Base-by-base conservation (phyloP, 2,888 invertebrate species). In the Drosophila pseudotalamancana region DNA sequence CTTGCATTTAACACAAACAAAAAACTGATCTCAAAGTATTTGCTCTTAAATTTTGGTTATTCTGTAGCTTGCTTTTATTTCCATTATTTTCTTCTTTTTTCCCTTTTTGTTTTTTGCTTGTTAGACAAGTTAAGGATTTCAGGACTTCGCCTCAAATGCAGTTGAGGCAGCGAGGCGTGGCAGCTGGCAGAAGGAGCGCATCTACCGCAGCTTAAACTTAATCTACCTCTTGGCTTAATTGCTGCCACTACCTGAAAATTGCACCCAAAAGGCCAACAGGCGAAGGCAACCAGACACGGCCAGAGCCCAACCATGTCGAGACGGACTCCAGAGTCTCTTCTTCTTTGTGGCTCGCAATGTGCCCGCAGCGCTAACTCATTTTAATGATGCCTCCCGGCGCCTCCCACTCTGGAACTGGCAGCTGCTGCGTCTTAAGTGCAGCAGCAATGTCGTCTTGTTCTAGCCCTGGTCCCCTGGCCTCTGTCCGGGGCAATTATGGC, bases 171-270 rank as follows among this genome's bases (percentile, higher is more conserved):
- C 25, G 51, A 31, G 42, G 43, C 25, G 32, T 31, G 37, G 43
- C 12, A 27, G 27, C 40, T 46, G 39, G 37, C 59, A 40, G 50
- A 43, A 55, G 57, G 32, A 53, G 67, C 64, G 60, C 84, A 72
- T 46, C 69, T 53, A 62, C 39, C 61, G 51, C 61, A 71, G 77
- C 83, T 87, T 85, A 79, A 72, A 75, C 84, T 79, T 86, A 87
- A 84, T 83, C 88, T 80, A 79, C 78, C 80, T 79, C 68, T 67
- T 73, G 77, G 75, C 85, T 88, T 89, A 89, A 89, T 89, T 89
- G 90, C 89, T 78, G 83, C 77, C 89, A 81, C 81, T 88, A 82
- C 83, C 76, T 72, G 79, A 63, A 88, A 88, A 89, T 89, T 88
- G 87, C 87, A 82, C 88, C 90, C 90, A 82, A 86, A 87, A 86